Evolutionary conservation across 2,113 vertebrate genomes (phyloP).

Genomic region (Cichladusa arquata): DNA sequence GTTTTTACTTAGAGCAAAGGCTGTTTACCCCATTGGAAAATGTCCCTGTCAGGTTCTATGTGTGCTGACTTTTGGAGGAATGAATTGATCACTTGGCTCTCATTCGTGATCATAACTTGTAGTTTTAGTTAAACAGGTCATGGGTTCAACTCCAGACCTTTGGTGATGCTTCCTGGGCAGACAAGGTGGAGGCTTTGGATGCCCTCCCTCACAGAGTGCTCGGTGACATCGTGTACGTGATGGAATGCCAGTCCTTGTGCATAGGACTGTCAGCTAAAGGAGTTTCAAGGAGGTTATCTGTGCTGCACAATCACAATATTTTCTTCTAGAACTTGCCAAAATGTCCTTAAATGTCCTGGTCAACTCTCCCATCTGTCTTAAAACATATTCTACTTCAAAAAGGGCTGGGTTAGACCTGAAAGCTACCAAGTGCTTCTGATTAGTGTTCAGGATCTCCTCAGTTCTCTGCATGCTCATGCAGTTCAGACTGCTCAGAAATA

Average conservation of each 20-base stretch:
- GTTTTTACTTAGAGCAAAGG: background rate
- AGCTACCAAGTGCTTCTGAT: background rate
- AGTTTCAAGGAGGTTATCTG: background rate
- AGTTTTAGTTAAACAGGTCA: background rate
- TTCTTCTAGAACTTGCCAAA: background rate
- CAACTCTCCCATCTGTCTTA: background rate
- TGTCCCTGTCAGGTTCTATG: background rate
- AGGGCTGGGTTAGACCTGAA: background rate
- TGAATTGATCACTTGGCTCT: background rate
- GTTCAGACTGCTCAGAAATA: background rate
- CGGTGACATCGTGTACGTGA: rapidly evolving
- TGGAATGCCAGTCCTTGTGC: background rate
- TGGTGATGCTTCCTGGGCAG: background rate
- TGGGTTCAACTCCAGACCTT: background rate
- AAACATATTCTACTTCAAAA: background rate
- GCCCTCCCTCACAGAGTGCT: background rate
- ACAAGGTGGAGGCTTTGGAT: background rate
- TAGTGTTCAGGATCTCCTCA: background rate
- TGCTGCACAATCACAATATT: background rate
- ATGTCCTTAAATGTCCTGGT: background rate
- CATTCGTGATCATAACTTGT: background rate
- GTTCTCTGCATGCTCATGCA: background rate
- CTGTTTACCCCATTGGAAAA: background rate
- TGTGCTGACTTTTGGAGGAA: background rate
- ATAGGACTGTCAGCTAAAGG: background rate